A percentile compares a stretch with the other conserved stretches of the same genome.
These are phyloP conservation scores for Trachelus troglodyta DNA, from an alignment of 2,888 invertebrate species.

Conservation along the genomic window DNA sequence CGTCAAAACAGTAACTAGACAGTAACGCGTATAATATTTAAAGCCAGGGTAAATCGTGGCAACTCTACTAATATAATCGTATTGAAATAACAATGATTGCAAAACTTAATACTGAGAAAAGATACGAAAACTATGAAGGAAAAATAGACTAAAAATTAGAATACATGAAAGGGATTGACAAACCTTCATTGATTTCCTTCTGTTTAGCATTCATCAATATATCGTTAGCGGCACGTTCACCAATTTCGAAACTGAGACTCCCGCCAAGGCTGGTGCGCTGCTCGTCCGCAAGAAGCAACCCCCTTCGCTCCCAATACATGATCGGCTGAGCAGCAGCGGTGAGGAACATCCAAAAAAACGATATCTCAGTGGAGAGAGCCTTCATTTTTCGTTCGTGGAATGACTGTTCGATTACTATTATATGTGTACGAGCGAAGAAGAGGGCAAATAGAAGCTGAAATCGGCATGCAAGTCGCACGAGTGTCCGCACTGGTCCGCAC, in stretches of 20 bases:
- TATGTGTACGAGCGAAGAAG: not conserved
- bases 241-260: conserved; percentile 65
- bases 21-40: too few species aligned
- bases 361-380: not conserved
- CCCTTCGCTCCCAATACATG: conserved; percentile 59
- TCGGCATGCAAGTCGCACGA: not conserved
- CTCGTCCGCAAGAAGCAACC: conserved; percentile 68
- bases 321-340: conserved; percentile 52
- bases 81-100: too few species aligned
- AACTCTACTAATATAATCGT: too few species aligned
- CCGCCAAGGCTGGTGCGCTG: conserved; percentile 68
- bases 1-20: too few species aligned
- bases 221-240: conserved; percentile 70
- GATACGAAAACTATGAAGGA: not conserved
- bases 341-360: not conserved
- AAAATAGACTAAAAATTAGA: conserved; percentile 8
- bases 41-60: too few species aligned
- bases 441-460: not conserved
- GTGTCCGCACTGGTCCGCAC: not conserved
- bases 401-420: not conserved
- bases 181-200: conserved; percentile 69
- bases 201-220: conserved; percentile 72
- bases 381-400: not conserved
- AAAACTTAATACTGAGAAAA: not conserved
- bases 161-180: conserved; percentile 64